Evolutionary conservation across 2,113 vertebrate genomes (phyloP), one percentile per base, ranked within the genome.

Genomic region (Toxostoma redivivum): DNA sequence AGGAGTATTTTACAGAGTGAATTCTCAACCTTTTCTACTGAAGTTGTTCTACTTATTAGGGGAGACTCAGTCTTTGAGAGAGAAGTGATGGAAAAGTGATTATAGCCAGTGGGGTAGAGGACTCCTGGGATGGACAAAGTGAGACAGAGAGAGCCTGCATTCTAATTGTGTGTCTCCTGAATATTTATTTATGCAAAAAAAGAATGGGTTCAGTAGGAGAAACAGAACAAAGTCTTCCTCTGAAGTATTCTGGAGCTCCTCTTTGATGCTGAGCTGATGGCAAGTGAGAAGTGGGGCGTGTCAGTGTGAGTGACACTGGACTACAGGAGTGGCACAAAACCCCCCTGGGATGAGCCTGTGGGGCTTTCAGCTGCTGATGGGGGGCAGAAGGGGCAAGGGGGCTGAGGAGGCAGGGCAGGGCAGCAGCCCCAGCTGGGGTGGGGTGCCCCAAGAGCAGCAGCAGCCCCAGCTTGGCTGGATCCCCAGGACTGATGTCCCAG

Each of bases 121-220:
- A 58, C 95, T 93, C 92, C 58, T 15, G 94, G 96, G 95, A 96
- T 92, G 95, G 95, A 73, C 95, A 25, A 13, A 90, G 90, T 42
- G 71, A 96, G 89, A n/a, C 1, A 13, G 48, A 95, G 57, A 47
- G 69, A 50, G 81, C 44, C 73, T 76, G 65, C 11, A 80, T 97
- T 96, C 86, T 90, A 92, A 93, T 92, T 88, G 38, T 30, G 44
- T 19, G 23, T 66, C 94, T 96, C 33, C 86, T 95, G 94, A 95
- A 94, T 96, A 97, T 95, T 95, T 94, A 94, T 97, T 93, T 94
- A 92, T 95, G 94, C 82, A 95, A 94, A 95, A 44, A 90, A 53
- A 80, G 85, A 86, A 3, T 71, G 73, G 58, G 42, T 88, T 94
- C 60, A 42, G 47, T 38, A 81, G 58, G 54, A 90, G 72, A 57